Base-by-base conservation (phyloP, 2,797 vertebrate species). In the Aselliscus stoliczkanus region DNA sequence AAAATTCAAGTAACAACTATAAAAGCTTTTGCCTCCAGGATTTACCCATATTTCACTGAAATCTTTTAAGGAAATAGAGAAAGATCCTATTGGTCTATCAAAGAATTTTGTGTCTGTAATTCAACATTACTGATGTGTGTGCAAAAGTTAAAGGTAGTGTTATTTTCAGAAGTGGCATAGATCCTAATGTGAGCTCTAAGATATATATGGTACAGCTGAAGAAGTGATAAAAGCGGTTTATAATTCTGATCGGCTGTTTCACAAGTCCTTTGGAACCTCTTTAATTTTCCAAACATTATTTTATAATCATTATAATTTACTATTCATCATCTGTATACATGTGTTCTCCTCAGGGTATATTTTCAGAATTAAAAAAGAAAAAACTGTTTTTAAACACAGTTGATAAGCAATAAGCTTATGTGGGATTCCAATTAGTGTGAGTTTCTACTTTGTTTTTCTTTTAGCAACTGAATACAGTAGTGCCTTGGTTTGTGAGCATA, bases 101-200 rank as follows among this genome's bases (percentile, higher is more conserved):
- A 88, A 81, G 77, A 95, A 88, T 60, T 88, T 62, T 94, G 12
- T 79, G 72, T 64, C 7, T 56, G 17, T 52, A 94, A 83, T 56
- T 82, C 25, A 88, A 56, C n/a, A 92, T 70, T 75, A 92, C 12
- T 54, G 25, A 89, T 75, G 4, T 79, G 4, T 73, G 17, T 64
- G 4, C 13, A 94, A 86, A 84, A 39, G 20, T 85, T 62, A 39
- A 91, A 88, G n/a, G 39, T 3, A 70, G 10, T 37, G 13, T 56
- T 93, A 88, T 75, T 87, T 97, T 86, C 21, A 82, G 72, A 89
- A 96, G 64, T 56, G n/a, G 21, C 39, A 90, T 69, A 77, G 86
- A 70, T 60, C 14, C 37, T 81, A 94, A 84, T 89, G 81, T 80
- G 76, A 95, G 11, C 58, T 39, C 44, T 94, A 79, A 93, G 42